phyloP scores from a whole-genome alignment of 2,113 vertebrate species.

The Beaufortia kweichowensis region DNA sequence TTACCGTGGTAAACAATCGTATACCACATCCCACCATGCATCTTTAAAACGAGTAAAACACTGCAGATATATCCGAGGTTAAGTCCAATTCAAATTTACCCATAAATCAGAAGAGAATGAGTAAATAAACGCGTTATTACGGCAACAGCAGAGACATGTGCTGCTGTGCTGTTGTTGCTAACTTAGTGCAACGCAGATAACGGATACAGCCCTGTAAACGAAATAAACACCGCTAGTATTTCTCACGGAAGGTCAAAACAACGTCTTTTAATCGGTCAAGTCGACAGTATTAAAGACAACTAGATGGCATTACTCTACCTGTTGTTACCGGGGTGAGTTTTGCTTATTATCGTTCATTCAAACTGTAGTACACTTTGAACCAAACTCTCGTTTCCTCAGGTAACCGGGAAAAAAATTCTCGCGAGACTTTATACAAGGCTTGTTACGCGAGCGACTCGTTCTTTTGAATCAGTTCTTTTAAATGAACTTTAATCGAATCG shows the following conservation, averaged over 20 bases:
- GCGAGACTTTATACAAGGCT: constrained; percentile 63
- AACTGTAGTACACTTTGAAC: constrained; percentile 47
- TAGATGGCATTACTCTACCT: constrained; percentile 17
- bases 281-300: neutral
- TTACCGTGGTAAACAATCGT: neutral
- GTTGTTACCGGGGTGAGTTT: neutral
- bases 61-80: neutral
- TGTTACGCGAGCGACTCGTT: neutral
- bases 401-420: constrained; percentile 64
- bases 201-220: constrained; percentile 3
- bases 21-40: neutral
- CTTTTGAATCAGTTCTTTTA: constrained; percentile 1
- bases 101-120: neutral
- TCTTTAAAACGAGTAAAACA: neutral
- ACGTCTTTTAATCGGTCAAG: neutral
- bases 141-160: no score
- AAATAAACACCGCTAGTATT: constrained; percentile 14
- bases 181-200: neutral
- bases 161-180: constrained; percentile 12
- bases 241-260: neutral
- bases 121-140: neutral
- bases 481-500: neutral
- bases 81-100: neutral
- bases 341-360: constrained; percentile 31
- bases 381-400: constrained; percentile 68